Evolutionary conservation across 2,888 invertebrate species (phyloP).

Genomic region (Zhuqinia jingwanae): DNA sequence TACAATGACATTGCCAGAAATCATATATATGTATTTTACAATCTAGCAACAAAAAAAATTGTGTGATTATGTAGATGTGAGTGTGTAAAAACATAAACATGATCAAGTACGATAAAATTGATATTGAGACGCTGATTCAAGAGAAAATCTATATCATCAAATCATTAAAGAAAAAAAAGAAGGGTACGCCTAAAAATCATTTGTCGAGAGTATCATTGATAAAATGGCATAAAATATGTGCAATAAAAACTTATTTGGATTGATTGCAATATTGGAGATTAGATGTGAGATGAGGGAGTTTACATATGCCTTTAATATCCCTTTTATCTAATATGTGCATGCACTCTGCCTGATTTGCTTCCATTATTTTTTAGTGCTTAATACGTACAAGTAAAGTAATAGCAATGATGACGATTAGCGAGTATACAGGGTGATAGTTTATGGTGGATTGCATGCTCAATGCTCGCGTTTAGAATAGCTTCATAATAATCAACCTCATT

Average conservation of each 20-base stretch:
- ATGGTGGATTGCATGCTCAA: too few relatives aligned
- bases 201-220: conserved; percentile 50
- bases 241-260: conserved; percentile 25
- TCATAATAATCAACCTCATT: too few relatives aligned
- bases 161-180: not conserved
- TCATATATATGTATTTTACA: too few relatives aligned
- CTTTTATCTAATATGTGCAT: conserved; percentile 5
- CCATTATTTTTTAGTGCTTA: conserved; percentile 15
- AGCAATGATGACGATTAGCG: not conserved
- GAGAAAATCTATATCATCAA: too few relatives aligned
- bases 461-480: too few relatives aligned
- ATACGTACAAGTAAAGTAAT: not conserved
- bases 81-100: too few relatives aligned
- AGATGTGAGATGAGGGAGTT: not conserved
- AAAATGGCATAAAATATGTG: conserved; percentile 44
- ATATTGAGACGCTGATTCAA: too few relatives aligned
- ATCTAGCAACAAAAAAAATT: not conserved
- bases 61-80: not conserved
- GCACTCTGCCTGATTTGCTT: conserved; percentile 7
- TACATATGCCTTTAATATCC: conserved; percentile 27
- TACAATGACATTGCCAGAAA: not conserved
- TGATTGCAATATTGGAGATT: not conserved
- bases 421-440: too few relatives aligned
- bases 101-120: too few relatives aligned
- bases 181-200: conserved; percentile 23